Conservation (phyloP, 2,888 invertebrate species). For the Ophion slaviceki region DNA sequence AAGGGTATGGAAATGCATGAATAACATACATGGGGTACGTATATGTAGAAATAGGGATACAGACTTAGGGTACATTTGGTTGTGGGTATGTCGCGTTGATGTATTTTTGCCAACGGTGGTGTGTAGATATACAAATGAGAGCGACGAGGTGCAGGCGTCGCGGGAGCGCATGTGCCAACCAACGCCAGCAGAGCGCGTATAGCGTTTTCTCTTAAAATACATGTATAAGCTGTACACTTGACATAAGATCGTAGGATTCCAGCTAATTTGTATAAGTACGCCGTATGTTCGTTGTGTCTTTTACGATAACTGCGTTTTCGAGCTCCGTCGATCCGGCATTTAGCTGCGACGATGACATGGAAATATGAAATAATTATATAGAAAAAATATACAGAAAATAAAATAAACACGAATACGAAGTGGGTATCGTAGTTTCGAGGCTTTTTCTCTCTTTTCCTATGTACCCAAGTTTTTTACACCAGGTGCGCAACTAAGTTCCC, state of each 20-base stretch:
- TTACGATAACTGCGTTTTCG: background rate
- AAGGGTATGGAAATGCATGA: too few relatives aligned
- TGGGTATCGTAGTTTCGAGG: background rate
- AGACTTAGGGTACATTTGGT: constrained; percentile 43
- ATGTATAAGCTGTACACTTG: constrained; percentile 20
- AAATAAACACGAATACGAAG: constrained; percentile 6
- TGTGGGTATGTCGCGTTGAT: constrained; percentile 31
- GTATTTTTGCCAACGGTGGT: constrained; percentile 33
- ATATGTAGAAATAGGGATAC: constrained; percentile 6
- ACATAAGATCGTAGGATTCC: constrained; percentile 40
- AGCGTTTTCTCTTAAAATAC: constrained; percentile 37
- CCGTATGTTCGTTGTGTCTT: background rate
- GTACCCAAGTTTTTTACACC: background rate
- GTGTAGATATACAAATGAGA: constrained; percentile 28
- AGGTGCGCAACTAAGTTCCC: too few relatives aligned
- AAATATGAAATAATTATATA: background rate
- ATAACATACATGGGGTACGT: background rate
- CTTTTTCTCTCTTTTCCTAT: background rate
- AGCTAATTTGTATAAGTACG: background rate
- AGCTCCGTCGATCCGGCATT: background rate
- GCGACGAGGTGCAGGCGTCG: constrained; percentile 20
- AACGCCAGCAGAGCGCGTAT: constrained; percentile 51
- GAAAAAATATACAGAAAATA: background rate
- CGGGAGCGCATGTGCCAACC: constrained; percentile 53
- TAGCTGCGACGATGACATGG: background rate